Base-by-base conservation (phyloP, 2,888 invertebrate species). In the Chrysodeixis includens region DNA sequence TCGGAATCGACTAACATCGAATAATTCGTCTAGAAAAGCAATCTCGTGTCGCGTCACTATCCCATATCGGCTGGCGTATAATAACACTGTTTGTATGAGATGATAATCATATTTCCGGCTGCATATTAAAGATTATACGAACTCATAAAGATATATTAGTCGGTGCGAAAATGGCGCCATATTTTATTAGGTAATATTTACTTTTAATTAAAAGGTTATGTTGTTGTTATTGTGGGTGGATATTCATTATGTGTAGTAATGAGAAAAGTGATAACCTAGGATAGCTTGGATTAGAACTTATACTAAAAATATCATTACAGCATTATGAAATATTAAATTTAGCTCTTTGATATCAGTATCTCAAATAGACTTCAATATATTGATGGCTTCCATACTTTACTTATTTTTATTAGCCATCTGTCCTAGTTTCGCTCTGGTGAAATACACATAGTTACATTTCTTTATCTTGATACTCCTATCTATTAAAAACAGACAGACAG, bases 121-220 rank as follows among this genome's bases (percentile, higher is more conserved):
- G 83, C 86, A 89, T 90, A 91, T 91, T 90, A 92, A 87, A 87
- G 89, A 86, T 91, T 90, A 93, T 90, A 90, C 89, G 88, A 84
- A 83, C 82, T 76, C 88, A 88, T 93, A 93, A 93, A 93, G 89
- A 92, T 89, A 89, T 90, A 91, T 92, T 87, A 90, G 84, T 85
- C 83, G 76, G 60, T 71, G 74, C 79, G 85, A 81, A 84, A 86
- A 82, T 83, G 80, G 76, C 76, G 75, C 77, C 81, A 83, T 86
- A 86, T 85, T 90, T 92, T 92, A 93, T 92, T 89, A 90, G 86
- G 83, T 86, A 85, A 90, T 92, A 92, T 93, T 92, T 90, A 79
- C 69, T 88, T 89, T 90, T 92, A 90, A 90, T 91, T 90, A 90
- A 85, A 84, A 80, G 82, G 77, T 83, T 83, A 86, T 79, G 78